phyloP scores from a whole-genome alignment of 2,113 vertebrate genomes.

The Balaeniceps rex region DNA sequence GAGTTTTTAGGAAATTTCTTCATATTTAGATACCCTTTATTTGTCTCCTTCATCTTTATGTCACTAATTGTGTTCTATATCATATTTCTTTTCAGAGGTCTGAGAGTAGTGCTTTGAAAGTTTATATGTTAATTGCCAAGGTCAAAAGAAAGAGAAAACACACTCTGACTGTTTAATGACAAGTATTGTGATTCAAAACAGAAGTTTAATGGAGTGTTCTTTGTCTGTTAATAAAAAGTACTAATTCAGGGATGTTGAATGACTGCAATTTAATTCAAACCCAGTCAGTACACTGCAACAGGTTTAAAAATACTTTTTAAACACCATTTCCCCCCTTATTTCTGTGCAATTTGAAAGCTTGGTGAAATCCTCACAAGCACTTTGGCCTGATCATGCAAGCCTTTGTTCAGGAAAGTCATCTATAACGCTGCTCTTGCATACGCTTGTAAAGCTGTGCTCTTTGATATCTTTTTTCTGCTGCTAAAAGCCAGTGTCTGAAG shows the following conservation, averaged over 20 bases:
- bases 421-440: not conserved
- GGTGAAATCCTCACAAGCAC: not conserved
- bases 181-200: not conserved
- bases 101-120: slow-evolving; percentile 67
- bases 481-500: not conserved
- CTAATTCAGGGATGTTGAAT: not conserved
- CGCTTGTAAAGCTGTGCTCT: not conserved
- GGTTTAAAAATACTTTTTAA: not conserved
- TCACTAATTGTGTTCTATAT: slow-evolving; percentile 72
- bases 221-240: not conserved
- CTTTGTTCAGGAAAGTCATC: not conserved
- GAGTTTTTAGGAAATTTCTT: slow-evolving; percentile 66
- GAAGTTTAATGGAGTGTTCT: not conserved
- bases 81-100: slow-evolving; percentile 67
- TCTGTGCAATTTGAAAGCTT: not conserved
- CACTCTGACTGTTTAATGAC: slow-evolving; percentile 18
- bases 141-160: slow-evolving; percentile 67
- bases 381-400: not conserved
- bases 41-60: slow-evolving; percentile 49
- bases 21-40: slow-evolving; percentile 66
- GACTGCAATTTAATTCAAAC: not conserved
- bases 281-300: not conserved
- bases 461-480: not conserved
- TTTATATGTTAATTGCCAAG: slow-evolving; percentile 72
- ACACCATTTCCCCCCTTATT: not conserved